Base-by-base conservation (phyloP, 1,140 invertebrate species). In the Parapsyche elsis region DNA sequence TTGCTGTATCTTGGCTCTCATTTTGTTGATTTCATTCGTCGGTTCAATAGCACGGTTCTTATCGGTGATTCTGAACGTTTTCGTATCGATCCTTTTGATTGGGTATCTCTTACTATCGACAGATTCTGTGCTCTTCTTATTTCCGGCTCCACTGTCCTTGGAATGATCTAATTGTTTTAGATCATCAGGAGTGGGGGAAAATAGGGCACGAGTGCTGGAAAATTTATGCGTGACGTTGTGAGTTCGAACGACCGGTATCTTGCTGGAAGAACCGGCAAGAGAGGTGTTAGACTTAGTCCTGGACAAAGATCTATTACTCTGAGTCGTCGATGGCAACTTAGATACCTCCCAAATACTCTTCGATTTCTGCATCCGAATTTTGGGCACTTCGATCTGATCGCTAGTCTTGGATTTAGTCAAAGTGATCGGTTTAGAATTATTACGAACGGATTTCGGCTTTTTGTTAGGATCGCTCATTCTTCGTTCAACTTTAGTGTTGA, bases 281-380 rank as follows among this genome's bases (percentile, higher is more conserved):
- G 88, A 89, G 87, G 88, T 87, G 46, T 86, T 87, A 23, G 88
- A 89, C 83, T 87, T 88, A 14, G 88, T 89, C 83, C 88, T 87
- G 83, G 88, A 87, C 80, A 89, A 84, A 0, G 79, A 53, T 67
- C 64, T 83, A 67, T 73, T 61, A 49, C 38, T 70, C 21, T 76
- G 76, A 23, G 85, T 9, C 71, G 59, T 45, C 10, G 86, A 83
- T 12, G 86, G 79, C 84, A 87, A 85, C 74, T 88, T 88, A 44
- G 88, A 87, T 59, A 91, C 86, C 84, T 91, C 90, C 87, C 89
- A 90, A 67, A 91, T 85, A 73, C 90, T 91, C 84, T 88, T 91
- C 49, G 90, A 88, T 84, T 91, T 91, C 76, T 90, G 87, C 85
- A 91, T 86, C 84, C 86, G 86, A 71, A 85, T 86, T 85, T 86